Evolutionary conservation across 2,113 vertebrate species (phyloP).

Genomic region (Furnarius figulus): DNA sequence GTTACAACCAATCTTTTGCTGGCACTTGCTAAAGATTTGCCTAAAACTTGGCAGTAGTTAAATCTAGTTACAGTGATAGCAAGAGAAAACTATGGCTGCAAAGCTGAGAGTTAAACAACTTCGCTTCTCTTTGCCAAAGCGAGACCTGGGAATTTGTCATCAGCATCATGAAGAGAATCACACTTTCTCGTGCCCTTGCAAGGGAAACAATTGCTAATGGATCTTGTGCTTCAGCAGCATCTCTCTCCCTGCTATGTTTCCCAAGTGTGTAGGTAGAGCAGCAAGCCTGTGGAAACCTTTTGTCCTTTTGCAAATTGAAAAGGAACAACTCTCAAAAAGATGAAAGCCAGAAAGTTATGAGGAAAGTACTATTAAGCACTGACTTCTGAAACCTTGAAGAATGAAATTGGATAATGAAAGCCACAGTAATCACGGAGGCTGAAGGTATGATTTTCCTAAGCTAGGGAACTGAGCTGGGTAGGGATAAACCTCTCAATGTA

Average conservation of each 20-base stretch:
- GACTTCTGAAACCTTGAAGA: background rate
- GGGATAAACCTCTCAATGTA: background rate
- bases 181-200: background rate
- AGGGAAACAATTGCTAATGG: background rate
- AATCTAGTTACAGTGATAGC: background rate
- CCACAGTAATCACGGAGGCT: background rate
- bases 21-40: background rate
- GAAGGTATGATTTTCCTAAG: background rate
- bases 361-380: background rate
- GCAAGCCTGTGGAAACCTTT: background rate
- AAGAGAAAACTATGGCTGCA: background rate
- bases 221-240: background rate
- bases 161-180: background rate
- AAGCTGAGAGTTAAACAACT: background rate
- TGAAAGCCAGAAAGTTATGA: background rate
- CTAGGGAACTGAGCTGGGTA: background rate
- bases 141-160: background rate
- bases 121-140: background rate
- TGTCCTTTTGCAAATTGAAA: slow-evolving; percentile 11
- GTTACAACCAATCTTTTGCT: background rate
- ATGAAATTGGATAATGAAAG: background rate
- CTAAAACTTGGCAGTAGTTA: background rate
- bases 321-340: background rate
- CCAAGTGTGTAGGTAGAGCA: background rate
- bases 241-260: background rate